Evolutionary conservation across 2,113 vertebrate genomes (phyloP).

Genomic region (Mesembrinibis cayennensis): DNA sequence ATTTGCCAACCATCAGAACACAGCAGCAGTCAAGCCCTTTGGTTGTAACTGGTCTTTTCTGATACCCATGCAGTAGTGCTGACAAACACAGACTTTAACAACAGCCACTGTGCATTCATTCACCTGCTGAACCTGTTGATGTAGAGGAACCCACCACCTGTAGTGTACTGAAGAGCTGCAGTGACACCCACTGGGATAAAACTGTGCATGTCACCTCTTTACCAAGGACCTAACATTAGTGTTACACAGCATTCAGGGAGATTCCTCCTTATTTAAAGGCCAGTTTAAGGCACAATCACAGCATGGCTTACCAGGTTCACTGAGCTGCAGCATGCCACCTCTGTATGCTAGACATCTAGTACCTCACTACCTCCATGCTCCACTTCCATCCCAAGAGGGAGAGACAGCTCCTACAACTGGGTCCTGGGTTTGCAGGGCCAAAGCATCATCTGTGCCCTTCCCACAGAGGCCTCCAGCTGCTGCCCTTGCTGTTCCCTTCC

Average conservation of each 20-base stretch:
- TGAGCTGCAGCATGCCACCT: not conserved
- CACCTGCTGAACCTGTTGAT: not conserved
- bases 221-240: not conserved
- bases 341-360: not conserved
- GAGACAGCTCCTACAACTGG: not conserved
- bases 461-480: not conserved
- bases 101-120: not conserved
- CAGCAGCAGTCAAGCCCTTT: not conserved
- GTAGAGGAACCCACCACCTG: not conserved
- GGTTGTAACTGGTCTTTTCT: not conserved
- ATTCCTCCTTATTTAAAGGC: not conserved
- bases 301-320: not conserved
- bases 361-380: not conserved
- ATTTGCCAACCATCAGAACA: not conserved
- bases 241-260: not conserved
- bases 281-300: not conserved
- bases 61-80: not conserved
- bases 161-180: not conserved
- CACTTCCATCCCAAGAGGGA: not conserved
- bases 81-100: not conserved
- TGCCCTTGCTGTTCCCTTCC: not conserved
- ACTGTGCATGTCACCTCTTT: not conserved
- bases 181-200: not conserved
- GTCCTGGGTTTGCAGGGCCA: not conserved
- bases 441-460: not conserved